These are phyloP conservation scores for Hoplias malabaricus DNA, from an alignment of 2,113 vertebrate genomes.

Conservation along the genomic window DNA sequence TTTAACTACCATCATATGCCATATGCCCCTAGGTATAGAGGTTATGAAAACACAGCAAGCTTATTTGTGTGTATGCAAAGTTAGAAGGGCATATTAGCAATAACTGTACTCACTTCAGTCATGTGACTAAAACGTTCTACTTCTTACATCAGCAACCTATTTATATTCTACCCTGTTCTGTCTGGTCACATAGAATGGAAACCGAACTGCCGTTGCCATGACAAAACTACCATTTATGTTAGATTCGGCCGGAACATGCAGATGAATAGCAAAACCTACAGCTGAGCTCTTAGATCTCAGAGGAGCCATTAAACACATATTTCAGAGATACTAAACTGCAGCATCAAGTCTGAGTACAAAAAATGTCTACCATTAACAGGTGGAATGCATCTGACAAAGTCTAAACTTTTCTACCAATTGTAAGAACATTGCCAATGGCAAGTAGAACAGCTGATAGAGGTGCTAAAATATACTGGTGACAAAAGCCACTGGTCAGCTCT, in stretches of 20 bases:
- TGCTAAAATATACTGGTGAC: not conserved
- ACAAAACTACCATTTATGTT: not conserved
- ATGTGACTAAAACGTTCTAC: not conserved
- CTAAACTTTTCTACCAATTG: not conserved
- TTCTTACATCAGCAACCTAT: not conserved
- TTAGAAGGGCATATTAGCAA: not conserved
- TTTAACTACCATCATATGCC: not conserved
- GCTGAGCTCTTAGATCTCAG: not conserved
- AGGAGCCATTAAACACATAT: not conserved
- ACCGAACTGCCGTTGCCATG: not conserved
- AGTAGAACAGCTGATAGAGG: not conserved
- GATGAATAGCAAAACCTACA: not conserved
- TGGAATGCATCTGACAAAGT: not conserved
- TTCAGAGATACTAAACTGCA: not conserved
- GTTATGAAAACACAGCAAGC: not conserved
- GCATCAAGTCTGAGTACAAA: not conserved
- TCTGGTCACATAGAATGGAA: not conserved
- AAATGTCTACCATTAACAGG: not conserved
- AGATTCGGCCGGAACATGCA: not conserved
- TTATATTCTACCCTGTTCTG: not conserved
- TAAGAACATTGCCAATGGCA: not conserved
- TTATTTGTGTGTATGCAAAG: not conserved
- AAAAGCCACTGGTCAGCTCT: not conserved
- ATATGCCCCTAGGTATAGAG: too few species aligned
- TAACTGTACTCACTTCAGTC: not conserved